phyloP scores from a whole-genome alignment of 2,797 vertebrate genomes.

The Neosilurus hyrtlii region DNA sequence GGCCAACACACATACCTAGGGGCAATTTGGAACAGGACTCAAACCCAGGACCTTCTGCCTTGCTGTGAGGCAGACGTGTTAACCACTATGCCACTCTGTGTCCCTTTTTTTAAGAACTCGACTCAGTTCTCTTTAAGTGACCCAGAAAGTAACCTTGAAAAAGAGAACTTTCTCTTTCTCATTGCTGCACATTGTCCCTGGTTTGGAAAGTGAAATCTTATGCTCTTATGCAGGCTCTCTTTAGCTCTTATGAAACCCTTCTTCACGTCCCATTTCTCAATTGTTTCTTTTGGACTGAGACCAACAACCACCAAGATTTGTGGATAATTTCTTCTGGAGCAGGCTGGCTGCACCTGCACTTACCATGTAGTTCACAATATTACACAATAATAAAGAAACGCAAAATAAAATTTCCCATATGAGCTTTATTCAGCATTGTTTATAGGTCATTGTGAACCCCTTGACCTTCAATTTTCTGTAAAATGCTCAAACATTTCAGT shows the following conservation, averaged over 20 bases:
- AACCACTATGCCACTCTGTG: neutral
- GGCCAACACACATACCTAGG: too few species aligned
- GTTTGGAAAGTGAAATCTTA: neutral
- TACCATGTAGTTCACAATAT: neutral
- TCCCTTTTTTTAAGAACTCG: neutral
- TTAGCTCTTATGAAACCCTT: neutral
- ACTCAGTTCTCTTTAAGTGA: neutral
- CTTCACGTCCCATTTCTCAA: neutral
- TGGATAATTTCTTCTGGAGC: neutral
- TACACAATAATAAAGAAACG: neutral
- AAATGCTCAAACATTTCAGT: neutral
- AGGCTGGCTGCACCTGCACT: neutral
- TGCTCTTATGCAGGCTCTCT: neutral
- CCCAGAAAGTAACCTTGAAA: neutral
- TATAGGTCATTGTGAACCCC: neutral
- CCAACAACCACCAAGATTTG: conserved; percentile 8
- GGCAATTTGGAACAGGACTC: too few species aligned
- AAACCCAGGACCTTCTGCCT: too few species aligned
- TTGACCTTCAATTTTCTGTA: neutral
- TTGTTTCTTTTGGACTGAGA: neutral
- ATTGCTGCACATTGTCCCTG: neutral
- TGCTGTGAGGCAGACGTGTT: too few species aligned
- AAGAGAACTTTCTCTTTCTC: neutral
- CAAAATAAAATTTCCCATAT: neutral
- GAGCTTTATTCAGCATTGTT: neutral